Evolutionary conservation across 2,113 vertebrate species (phyloP).

Genomic region (Capricornis sumatraensis): DNA sequence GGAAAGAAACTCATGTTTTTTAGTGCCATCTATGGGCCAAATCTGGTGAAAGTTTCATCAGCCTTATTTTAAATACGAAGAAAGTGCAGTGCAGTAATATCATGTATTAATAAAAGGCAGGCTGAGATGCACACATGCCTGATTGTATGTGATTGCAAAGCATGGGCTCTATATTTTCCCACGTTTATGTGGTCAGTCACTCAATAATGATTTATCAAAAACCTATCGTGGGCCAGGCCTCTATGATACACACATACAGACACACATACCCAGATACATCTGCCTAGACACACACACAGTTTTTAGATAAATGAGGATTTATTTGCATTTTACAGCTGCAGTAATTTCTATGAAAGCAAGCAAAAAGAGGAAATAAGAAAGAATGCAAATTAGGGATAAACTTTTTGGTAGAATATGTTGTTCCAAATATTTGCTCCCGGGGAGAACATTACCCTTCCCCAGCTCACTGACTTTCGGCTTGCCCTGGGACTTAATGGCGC

Average conservation of each 20-base stretch:
- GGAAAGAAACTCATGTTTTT: not conserved
- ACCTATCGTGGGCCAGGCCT: not conserved
- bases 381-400: not conserved
- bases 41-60: not conserved
- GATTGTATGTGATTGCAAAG: not conserved
- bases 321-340: not conserved
- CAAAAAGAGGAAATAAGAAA: not conserved
- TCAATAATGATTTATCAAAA: not conserved
- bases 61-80: not conserved
- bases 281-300: not conserved
- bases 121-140: not conserved
- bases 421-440: not conserved
- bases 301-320: not conserved
- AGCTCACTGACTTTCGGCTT: not conserved
- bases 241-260: not conserved
- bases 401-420: not conserved
- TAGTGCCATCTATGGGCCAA: conserved; percentile 44
- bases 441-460: not conserved
- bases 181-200: not conserved
- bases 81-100: not conserved
- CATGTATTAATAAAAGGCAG: not conserved
- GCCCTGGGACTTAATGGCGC: no score
- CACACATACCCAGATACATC: not conserved
- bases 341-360: not conserved
- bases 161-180: not conserved